Percentiles rank a stretch among this genome's conserved stretches.
Conservation (phyloP, 2,888 invertebrate species). For the Acrocyrtus sp. region DNA sequence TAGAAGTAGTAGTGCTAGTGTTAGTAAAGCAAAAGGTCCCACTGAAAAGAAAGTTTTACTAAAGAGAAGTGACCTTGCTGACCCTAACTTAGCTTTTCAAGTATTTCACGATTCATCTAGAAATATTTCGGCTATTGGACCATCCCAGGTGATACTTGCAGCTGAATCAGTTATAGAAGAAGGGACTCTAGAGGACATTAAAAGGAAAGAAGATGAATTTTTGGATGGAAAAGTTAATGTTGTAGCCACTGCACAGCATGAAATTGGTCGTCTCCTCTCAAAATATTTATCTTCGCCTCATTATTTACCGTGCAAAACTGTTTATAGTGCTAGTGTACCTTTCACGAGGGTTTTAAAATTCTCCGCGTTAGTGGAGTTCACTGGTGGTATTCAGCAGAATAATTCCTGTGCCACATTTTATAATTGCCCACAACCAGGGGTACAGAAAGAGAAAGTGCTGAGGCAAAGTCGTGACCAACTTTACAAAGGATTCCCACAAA, state of each 20-base stretch:
- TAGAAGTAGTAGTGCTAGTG: not conserved
- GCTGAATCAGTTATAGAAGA: constrained; percentile 15
- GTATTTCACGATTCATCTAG: constrained; percentile 22
- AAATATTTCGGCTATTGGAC: constrained; percentile 23
- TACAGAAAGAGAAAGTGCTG: too few species aligned
- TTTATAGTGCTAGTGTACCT: constrained; percentile 19
- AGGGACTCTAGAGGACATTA: not conserved
- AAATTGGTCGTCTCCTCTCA: not conserved
- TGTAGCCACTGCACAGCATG: too few species aligned
- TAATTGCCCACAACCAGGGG: too few species aligned
- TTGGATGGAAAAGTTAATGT: not conserved
- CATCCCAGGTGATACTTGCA: constrained; percentile 22
- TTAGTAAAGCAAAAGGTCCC: not conserved
- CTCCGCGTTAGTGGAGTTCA: constrained; percentile 18
- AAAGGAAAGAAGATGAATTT: not conserved
- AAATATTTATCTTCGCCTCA: constrained; percentile 17
- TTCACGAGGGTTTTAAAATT: constrained; percentile 22
- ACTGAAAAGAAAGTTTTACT: constrained; percentile 4
- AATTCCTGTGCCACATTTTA: too few species aligned
- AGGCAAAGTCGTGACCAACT: too few species aligned
- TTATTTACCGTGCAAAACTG: constrained; percentile 26
- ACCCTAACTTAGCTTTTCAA: constrained; percentile 21
- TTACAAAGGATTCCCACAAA: too few species aligned
- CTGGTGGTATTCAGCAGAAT: not conserved
- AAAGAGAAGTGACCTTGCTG: not conserved